Conservation (phyloP, 2,113 vertebrate genomes). For the Phalacrocorax brasilianus region DNA sequence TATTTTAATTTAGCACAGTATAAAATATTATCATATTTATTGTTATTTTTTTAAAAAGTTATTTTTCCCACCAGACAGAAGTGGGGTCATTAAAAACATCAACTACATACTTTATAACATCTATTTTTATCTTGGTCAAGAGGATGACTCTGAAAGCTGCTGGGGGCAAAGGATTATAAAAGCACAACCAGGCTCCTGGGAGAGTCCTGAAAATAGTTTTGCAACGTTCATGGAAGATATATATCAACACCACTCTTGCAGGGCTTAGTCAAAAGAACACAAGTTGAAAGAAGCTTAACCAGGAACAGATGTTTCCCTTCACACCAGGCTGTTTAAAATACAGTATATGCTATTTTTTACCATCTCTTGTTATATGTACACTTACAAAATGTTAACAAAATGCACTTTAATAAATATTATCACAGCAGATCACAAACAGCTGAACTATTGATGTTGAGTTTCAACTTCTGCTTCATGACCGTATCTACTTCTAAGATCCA, state of each 20-base stretch:
- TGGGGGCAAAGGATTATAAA: conserved; percentile 56
- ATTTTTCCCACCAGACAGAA: conserved; percentile 24
- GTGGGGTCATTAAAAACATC: background rate
- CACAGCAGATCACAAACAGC: conserved; percentile 24
- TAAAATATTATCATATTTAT: background rate
- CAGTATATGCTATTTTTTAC: conserved; percentile 43
- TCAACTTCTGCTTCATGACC: conserved; percentile 37
- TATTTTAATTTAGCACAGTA: background rate
- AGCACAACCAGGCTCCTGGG: conserved; percentile 53
- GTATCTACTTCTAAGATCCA: conserved; percentile 9
- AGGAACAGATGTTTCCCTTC: conserved; percentile 76
- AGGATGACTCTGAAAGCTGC: conserved; percentile 32
- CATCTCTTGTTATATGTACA: conserved; percentile 59
- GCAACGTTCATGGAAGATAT: conserved; percentile 49
- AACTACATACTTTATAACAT: background rate
- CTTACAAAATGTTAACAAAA: conserved; percentile 65
- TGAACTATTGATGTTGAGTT: conserved; percentile 6
- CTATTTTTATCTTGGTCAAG: conserved; percentile 47
- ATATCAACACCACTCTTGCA: conserved; percentile 60
- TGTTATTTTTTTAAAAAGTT: background rate
- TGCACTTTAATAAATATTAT: conserved; percentile 60
- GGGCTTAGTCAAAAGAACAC: conserved; percentile 53
- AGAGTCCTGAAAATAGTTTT: conserved; percentile 63
- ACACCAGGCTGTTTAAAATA: conserved; percentile 67
- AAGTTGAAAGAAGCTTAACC: conserved; percentile 64